phyloP scores from a whole-genome alignment of 2,888 invertebrate genomes.

The Heliconius charithonia region DNA sequence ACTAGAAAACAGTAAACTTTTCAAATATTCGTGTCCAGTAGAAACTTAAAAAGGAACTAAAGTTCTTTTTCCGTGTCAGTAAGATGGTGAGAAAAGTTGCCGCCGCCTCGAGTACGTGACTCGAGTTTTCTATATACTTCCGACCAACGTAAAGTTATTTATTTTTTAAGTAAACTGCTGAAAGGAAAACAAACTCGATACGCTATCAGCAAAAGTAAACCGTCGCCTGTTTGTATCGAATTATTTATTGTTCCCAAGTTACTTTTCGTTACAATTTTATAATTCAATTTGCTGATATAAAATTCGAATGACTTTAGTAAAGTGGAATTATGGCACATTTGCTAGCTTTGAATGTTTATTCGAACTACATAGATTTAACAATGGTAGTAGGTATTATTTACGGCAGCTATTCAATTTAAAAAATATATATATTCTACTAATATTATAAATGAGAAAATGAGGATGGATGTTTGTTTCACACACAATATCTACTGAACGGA shows the following conservation, averaged over 20 bases:
- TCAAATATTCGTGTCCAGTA: slow-evolving; percentile 1
- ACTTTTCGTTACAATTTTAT: too few relatives aligned
- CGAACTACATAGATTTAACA: background rate
- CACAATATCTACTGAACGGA: too few relatives aligned
- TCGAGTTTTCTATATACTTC: slow-evolving; percentile 15
- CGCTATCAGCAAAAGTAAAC: background rate
- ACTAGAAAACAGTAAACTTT: slow-evolving; percentile 12
- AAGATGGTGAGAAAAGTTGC: slow-evolving; percentile 12
- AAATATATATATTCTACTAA: too few relatives aligned
- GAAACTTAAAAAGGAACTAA: slow-evolving; percentile 7
- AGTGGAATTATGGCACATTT: background rate
- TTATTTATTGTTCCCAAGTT: too few relatives aligned
- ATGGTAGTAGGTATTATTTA: background rate
- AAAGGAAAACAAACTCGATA: slow-evolving; percentile 15
- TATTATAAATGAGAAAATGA: too few relatives aligned
- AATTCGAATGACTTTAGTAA: background rate
- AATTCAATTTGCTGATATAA: too few relatives aligned
- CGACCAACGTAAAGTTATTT: background rate
- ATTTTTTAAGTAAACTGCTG: slow-evolving; percentile 11
- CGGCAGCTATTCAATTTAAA: too few relatives aligned
- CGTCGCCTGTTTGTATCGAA: background rate
- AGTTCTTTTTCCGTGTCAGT: slow-evolving; percentile 12
- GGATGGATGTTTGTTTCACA: too few relatives aligned
- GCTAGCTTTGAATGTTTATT: background rate
- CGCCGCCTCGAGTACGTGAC: slow-evolving; percentile 11